phyloP scores from a whole-genome alignment of 2,113 vertebrate genomes.

The Phrynocephalus versicolor region DNA sequence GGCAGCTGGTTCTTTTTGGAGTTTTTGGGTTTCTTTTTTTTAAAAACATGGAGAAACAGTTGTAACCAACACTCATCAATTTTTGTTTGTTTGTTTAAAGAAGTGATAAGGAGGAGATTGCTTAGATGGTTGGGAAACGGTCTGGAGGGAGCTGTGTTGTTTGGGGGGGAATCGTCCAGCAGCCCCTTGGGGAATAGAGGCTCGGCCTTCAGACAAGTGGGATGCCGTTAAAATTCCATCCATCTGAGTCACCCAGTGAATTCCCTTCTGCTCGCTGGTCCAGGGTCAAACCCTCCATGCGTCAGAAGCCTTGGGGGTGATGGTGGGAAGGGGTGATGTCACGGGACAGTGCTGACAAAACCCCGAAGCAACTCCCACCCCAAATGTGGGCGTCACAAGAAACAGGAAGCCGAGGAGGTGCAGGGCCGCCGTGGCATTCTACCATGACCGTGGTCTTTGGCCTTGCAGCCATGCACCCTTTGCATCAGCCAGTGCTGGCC shows the following conservation, averaged over 20 bases:
- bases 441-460: neutral
- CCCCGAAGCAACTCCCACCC: neutral
- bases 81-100: neutral
- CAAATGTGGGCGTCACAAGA: neutral
- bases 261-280: neutral
- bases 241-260: neutral
- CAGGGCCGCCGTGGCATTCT: accelerated
- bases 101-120: neutral
- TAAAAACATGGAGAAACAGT: neutral
- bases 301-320: neutral
- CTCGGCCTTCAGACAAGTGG: neutral
- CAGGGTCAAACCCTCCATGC: neutral
- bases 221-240: neutral
- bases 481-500: no score
- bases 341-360: neutral
- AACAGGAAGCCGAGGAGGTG: neutral
- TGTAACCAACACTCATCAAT: neutral
- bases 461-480: neutral
- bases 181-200: neutral
- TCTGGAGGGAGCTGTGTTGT: neutral
- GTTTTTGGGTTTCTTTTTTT: neutral
- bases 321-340: neutral
- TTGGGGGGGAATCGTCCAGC: neutral
- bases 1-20: neutral
- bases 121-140: neutral